Evolutionary conservation across 1,140 invertebrate genomes (phyloP).

Genomic region (Pogonus chalceus): DNA sequence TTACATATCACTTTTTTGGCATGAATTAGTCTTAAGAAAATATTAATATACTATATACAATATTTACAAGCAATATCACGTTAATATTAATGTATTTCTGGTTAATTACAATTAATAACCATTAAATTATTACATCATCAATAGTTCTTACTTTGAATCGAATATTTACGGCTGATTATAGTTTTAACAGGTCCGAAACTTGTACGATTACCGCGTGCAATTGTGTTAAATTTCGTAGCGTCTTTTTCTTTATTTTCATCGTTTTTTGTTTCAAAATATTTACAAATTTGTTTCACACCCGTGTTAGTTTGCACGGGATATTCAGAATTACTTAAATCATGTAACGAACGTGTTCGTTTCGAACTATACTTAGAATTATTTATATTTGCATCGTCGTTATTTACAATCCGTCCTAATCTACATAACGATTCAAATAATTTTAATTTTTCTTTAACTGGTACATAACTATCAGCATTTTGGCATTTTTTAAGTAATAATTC

Average conservation of each 20-base stretch:
- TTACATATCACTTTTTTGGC: not conserved
- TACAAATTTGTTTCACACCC: constrained; percentile 48
- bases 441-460: constrained; percentile 49
- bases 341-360: constrained; percentile 45
- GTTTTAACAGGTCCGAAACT: constrained; percentile 4
- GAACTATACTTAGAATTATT: constrained; percentile 31
- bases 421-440: constrained; percentile 49
- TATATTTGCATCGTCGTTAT: constrained; percentile 38
- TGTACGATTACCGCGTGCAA: not conserved
- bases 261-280: constrained; percentile 43
- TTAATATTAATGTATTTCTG: not conserved
- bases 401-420: constrained; percentile 39
- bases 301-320: constrained; percentile 32
- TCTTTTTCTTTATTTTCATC: constrained; percentile 9
- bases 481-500: constrained; percentile 43
- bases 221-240: constrained; percentile 5
- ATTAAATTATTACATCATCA: not conserved
- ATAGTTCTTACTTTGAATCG: not conserved
- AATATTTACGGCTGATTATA: constrained; percentile 1
- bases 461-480: constrained; percentile 47
- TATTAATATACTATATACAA: not conserved
- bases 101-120: not conserved
- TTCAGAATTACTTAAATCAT: constrained; percentile 35
- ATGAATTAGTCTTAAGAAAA: not conserved
- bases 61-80: not conserved